Percentiles rank a stretch among this genome's conserved stretches.
phyloP scores from a whole-genome alignment of 2,797 vertebrate species.

The Yasuhikotakia modesta region DNA sequence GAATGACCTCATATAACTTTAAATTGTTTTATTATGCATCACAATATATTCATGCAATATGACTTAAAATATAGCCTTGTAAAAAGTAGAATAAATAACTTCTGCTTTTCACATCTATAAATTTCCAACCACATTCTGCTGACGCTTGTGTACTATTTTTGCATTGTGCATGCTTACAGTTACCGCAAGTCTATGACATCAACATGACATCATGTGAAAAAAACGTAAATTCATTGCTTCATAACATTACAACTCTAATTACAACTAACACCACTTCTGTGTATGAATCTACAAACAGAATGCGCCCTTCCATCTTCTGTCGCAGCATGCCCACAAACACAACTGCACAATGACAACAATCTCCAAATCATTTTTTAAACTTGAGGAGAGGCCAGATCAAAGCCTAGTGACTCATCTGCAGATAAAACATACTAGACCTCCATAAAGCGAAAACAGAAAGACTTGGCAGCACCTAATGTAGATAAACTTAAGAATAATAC shows the following conservation, averaged over 20 bases:
- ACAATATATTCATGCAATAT: background rate
- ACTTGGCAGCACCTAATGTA: background rate
- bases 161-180: background rate
- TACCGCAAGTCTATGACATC: background rate
- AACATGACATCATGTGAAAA: background rate
- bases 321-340: conserved; percentile 19
- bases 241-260: background rate
- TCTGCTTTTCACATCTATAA: background rate
- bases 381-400: conserved; percentile 16
- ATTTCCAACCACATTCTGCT: background rate
- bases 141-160: background rate
- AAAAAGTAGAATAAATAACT: background rate
- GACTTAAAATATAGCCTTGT: background rate
- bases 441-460: background rate
- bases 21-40: background rate
- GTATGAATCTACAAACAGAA: conserved; percentile 17
- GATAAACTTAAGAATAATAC: background rate
- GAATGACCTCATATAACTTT: too few species aligned
- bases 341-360: conserved; percentile 1
- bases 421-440: background rate
- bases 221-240: background rate
- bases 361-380: conserved; percentile 7
- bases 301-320: conserved; percentile 17
- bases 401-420: background rate
- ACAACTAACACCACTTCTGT: conserved; percentile 1